phyloP scores from a whole-genome alignment of 2,888 invertebrate genomes.

The Sminthurides aquaticus region DNA sequence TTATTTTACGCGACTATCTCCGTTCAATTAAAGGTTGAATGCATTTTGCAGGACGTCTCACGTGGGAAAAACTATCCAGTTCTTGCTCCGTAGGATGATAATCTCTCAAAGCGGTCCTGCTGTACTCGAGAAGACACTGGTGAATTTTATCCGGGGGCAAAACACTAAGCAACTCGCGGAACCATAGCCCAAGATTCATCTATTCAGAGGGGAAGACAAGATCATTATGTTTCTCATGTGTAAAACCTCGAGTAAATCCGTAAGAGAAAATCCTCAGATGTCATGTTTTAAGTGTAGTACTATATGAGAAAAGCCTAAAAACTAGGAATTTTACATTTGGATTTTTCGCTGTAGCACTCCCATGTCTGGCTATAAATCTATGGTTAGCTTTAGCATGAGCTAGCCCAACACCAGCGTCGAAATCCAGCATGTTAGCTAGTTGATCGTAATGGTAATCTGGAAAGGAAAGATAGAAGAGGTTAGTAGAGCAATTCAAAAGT shows the following conservation, averaged over 20 bases:
- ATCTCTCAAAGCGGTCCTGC: conserved; percentile 40
- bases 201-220: background rate
- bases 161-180: conserved; percentile 27
- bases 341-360: conserved; percentile 29
- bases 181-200: conserved; percentile 17
- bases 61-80: conserved; percentile 12
- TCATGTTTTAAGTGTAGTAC: too few species aligned
- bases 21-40: background rate
- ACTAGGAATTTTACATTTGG: conserved; percentile 13
- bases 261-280: background rate
- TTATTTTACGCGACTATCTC: too few species aligned
- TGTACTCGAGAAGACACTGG: conserved; percentile 30
- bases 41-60: background rate
- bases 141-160: conserved; percentile 34
- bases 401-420: conserved; percentile 66
- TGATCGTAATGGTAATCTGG: conserved; percentile 59
- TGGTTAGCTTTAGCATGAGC: conserved; percentile 67
- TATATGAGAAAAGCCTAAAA: too few species aligned
- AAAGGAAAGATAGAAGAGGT: too few species aligned
- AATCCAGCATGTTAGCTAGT: conserved; percentile 71
- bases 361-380: conserved; percentile 65
- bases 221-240: background rate
- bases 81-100: conserved; percentile 34
- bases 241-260: background rate
- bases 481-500: too few species aligned